phyloP scores from a whole-genome alignment of 2,113 vertebrate genomes.

The Macrotus californicus region DNA sequence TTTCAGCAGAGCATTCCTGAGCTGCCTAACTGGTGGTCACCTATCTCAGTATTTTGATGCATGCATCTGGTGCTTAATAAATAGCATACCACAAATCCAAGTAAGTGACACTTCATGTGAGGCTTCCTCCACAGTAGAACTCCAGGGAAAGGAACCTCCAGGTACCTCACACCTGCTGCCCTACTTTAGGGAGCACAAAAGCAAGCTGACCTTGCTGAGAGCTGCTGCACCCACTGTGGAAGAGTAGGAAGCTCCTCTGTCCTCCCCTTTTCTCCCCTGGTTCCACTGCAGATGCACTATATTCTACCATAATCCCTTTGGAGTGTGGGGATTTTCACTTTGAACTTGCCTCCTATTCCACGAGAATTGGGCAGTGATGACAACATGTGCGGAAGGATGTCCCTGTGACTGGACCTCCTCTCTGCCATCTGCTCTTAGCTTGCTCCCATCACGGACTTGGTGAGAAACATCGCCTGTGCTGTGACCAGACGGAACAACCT shows the following conservation, averaged over 20 bases:
- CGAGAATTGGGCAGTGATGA: neutral
- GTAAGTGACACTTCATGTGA: neutral
- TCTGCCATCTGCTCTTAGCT: constrained; percentile 72
- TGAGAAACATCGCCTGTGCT: constrained; percentile 87
- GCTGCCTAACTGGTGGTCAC: neutral
- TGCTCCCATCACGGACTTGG: constrained; percentile 84
- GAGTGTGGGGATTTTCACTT: neutral
- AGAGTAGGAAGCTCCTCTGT: neutral
- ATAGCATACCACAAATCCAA: neutral
- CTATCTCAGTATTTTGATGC: neutral
- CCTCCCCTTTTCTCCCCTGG: neutral
- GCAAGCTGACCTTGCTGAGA: neutral
- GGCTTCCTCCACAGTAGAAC: neutral
- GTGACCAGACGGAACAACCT: constrained; percentile 88
- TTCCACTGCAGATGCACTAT: neutral
- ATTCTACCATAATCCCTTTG: neutral
- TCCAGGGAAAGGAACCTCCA: neutral
- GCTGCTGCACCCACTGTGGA: no score
- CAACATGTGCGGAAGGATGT: neutral
- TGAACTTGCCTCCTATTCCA: neutral
- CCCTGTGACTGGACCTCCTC: neutral
- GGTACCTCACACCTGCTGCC: neutral
- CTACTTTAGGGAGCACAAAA: neutral
- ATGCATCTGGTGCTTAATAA: neutral
- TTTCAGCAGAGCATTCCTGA: neutral